Percentiles rank a stretch among this genome's conserved stretches.
Evolutionary conservation across 2,113 vertebrate species (phyloP).

Genomic region (Crotalus tigris): DNA sequence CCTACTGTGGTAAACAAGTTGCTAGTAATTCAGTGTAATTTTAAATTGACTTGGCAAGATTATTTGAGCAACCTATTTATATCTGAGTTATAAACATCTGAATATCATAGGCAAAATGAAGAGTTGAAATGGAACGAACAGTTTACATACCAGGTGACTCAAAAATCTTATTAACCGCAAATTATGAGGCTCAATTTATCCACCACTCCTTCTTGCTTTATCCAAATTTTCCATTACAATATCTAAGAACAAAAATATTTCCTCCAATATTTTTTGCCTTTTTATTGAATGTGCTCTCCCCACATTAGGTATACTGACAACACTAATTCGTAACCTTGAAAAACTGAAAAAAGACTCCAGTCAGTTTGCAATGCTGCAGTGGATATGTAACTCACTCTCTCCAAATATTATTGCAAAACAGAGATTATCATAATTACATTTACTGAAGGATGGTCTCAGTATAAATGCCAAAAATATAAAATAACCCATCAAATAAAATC

Average conservation of each 20-base stretch:
- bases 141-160: neutral
- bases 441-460: neutral
- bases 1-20: neutral
- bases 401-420: constrained; percentile 1
- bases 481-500: constrained; percentile 5
- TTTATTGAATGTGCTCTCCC: neutral
- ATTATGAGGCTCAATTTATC: neutral
- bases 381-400: neutral
- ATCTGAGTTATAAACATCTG: neutral
- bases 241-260: neutral
- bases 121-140: neutral
- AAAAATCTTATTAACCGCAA: neutral
- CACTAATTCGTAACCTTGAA: neutral
- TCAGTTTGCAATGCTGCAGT: neutral
- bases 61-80: neutral
- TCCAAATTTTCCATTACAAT: neutral
- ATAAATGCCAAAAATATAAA: constrained; percentile 8
- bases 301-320: neutral
- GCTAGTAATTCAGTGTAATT: neutral
- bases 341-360: neutral
- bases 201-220: neutral
- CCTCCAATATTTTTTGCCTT: neutral
- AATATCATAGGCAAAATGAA: neutral
- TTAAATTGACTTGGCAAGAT: neutral
- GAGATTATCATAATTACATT: constrained; percentile 17